These are phyloP conservation scores for Terrapene triunguis DNA, from an alignment of 2,113 vertebrate genomes.

Conservation along the genomic window DNA sequence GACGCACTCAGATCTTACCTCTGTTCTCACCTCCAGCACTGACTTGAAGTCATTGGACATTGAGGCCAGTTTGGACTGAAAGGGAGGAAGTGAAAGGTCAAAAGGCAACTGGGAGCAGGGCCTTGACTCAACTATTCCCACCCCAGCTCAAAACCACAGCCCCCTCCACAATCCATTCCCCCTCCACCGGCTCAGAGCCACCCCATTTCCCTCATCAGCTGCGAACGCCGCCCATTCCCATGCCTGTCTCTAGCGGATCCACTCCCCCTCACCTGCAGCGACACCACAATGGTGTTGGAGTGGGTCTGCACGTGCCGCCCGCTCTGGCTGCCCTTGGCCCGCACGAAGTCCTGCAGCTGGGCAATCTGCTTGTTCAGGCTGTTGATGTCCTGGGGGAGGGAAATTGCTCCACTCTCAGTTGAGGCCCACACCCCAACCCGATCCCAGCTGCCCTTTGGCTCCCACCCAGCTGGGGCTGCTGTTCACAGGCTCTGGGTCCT, in stretches of 20 bases:
- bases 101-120: neutral
- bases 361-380: constrained; percentile 95
- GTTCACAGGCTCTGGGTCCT: neutral
- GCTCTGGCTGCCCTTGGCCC: constrained; percentile 86
- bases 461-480: neutral
- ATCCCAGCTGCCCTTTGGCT: too few species aligned
- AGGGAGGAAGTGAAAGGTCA: constrained; percentile 1
- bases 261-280: constrained; percentile 85
- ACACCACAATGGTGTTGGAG: constrained; percentile 95
- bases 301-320: constrained; percentile 92
- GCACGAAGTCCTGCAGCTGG: constrained; percentile 91
- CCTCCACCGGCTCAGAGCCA: neutral
- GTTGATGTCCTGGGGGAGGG: constrained; percentile 87
- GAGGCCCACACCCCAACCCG: neutral
- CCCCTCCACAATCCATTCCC: neutral
- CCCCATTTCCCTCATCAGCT: neutral
- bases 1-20: constrained; percentile 79
- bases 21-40: constrained; percentile 93
- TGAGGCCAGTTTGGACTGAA: constrained; percentile 92
- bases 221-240: neutral
- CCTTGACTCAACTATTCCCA: too few species aligned
- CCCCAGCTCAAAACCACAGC: too few species aligned
- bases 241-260: neutral
- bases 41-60: constrained; percentile 98
- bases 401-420: neutral